Conservation (phyloP, 2,113 vertebrate species). For the Peucedramus taeniatus region DNA sequence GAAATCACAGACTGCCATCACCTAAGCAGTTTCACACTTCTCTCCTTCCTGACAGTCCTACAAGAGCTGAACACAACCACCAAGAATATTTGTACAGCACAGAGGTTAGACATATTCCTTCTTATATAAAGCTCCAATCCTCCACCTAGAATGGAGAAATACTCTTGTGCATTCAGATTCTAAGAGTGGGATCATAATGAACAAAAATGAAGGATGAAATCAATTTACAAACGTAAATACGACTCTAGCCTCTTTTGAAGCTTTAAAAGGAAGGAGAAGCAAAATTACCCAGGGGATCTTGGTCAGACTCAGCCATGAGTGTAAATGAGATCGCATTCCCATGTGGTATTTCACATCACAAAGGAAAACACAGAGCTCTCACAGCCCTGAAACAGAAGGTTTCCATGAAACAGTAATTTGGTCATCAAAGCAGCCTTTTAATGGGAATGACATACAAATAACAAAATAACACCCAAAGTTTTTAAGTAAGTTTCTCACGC, state of each 20-base stretch:
- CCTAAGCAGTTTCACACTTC: not conserved
- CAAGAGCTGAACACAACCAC: not conserved
- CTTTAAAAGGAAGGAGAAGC: not conserved
- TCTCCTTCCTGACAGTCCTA: not conserved
- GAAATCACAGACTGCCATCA: not conserved
- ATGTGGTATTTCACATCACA: slow-evolving; percentile 30
- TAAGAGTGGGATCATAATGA: not conserved
- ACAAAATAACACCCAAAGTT: not conserved
- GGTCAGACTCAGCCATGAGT: not conserved
- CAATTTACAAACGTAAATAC: not conserved
- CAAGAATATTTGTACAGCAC: not conserved
- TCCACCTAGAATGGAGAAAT: not conserved
- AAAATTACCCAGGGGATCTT: not conserved
- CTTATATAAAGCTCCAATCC: not conserved
- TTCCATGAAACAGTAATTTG: not conserved
- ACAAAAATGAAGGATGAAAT: not conserved
- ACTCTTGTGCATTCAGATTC: not conserved
- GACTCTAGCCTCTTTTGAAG: not conserved
- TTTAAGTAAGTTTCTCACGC: not conserved
- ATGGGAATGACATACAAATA: not conserved
- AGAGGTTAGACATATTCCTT: not conserved
- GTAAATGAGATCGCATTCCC: not conserved
- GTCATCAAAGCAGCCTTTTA: not conserved
- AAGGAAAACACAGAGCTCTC: not conserved
- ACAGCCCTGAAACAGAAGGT: not conserved